A percentile compares a stretch with the other conserved stretches of the same genome.
Conservation (phyloP, 1,140 invertebrate genomes). For the Eupristina koningsbergeri region DNA sequence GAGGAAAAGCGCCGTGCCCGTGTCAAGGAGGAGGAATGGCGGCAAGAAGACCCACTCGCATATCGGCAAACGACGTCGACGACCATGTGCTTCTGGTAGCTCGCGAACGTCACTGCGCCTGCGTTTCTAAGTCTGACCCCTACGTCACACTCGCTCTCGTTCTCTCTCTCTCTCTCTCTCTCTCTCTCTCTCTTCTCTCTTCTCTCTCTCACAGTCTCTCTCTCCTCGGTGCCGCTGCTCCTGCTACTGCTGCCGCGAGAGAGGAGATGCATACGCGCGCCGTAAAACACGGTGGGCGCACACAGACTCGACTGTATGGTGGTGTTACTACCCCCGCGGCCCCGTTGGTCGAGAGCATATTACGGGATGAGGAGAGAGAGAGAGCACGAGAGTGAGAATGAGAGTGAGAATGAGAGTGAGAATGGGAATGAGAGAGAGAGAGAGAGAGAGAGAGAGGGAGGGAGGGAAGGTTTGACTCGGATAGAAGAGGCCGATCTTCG, state of each 20-base stretch:
- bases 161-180: constrained; percentile 13
- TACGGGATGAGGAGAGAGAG: neutral
- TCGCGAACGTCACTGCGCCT: constrained; percentile 68
- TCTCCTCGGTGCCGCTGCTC: constrained; percentile 9
- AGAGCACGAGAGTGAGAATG: neutral
- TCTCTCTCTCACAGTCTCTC: neutral
- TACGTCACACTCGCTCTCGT: constrained; percentile 53
- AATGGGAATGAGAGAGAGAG: too few species aligned
- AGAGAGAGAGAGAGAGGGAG: too few species aligned
- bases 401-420: too few species aligned
- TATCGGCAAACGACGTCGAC: constrained; percentile 49
- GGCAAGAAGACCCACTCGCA: too few species aligned
- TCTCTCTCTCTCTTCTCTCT: too few species aligned
- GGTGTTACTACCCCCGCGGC: constrained; percentile 42
- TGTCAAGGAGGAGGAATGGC: too few species aligned
- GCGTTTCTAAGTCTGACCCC: constrained; percentile 67
- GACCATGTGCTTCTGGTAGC: constrained; percentile 68
- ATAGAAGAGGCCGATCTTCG: constrained; percentile 21
- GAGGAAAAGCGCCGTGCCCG: neutral
- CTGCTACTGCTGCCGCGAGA: constrained; percentile 32
- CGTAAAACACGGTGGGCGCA: constrained; percentile 20
- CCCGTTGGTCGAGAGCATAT: constrained; percentile 23
- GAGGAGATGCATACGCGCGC: constrained; percentile 2
- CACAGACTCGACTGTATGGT: constrained; percentile 12
- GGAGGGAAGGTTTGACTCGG: constrained; percentile 3